Evolutionary conservation across 2,888 invertebrate species (phyloP).

Genomic region (Yponomeuta sedellus): DNA sequence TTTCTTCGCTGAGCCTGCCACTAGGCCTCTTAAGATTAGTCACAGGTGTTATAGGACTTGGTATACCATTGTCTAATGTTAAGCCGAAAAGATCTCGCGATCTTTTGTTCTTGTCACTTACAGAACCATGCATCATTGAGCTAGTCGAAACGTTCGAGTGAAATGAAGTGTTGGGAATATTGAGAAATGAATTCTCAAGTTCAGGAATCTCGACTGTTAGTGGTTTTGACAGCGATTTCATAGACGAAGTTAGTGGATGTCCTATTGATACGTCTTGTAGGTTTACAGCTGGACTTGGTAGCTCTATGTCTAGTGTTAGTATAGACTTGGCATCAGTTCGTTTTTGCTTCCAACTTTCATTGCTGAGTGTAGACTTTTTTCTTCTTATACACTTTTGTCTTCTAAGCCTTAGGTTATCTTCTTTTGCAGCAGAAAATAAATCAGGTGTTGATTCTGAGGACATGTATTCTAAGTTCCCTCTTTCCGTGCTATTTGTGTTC

Average conservation of each 20-base stretch:
- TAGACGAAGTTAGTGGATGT: conserved; percentile 46
- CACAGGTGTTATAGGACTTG: conserved; percentile 70
- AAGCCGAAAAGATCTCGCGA: conserved; percentile 62
- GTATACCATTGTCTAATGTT: conserved; percentile 67
- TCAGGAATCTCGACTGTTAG: conserved; percentile 23
- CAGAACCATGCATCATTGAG: conserved; percentile 44
- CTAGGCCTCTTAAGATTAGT: conserved; percentile 58
- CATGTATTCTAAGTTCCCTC: conserved; percentile 38
- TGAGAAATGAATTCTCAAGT: conserved; percentile 21
- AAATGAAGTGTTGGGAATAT: conserved; percentile 4
- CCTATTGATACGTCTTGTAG: conserved; percentile 52
- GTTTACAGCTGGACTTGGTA: conserved; percentile 61
- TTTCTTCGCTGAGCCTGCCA: conserved; percentile 59
- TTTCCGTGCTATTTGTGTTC: conserved; percentile 37
- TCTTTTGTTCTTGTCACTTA: conserved; percentile 38
- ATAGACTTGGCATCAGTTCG: conserved; percentile 41
- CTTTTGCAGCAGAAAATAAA: conserved; percentile 41
- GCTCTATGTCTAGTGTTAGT: conserved; percentile 58
- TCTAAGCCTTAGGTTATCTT: conserved; percentile 58
- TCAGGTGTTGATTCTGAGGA: conserved; percentile 63
- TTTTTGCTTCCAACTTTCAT: conserved; percentile 52
- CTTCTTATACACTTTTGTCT: conserved; percentile 77
- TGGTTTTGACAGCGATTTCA: conserved; percentile 35
- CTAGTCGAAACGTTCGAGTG: conserved; percentile 61
- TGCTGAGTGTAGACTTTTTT: conserved; percentile 65